Evolutionary conservation across 2,797 vertebrate genomes (phyloP).

Genomic region (Sebastes hubbsi): DNA sequence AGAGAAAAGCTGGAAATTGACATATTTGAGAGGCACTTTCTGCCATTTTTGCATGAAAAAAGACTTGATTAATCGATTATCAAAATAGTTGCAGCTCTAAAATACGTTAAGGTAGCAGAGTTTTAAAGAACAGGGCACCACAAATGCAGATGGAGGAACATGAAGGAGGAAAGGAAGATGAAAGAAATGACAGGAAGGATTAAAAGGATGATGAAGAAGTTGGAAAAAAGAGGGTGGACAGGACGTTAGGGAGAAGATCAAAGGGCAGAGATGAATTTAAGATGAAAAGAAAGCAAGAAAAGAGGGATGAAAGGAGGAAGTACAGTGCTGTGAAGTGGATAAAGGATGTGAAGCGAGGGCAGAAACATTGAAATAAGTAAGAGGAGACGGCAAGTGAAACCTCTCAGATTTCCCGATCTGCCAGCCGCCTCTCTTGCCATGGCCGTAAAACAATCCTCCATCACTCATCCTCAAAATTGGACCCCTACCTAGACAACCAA

Average conservation of each 20-base stretch:
- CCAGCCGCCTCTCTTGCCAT: not conserved
- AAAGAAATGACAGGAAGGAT: not conserved
- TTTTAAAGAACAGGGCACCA: not conserved
- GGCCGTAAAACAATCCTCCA: slow-evolving; percentile 12
- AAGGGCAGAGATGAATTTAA: not conserved
- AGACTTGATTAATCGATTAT: no score
- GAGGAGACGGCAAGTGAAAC: not conserved
- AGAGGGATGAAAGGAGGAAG: not conserved
- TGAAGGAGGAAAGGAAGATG: not conserved
- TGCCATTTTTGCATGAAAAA: no score
- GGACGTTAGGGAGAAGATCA: not conserved
- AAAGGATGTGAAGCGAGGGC: not conserved
- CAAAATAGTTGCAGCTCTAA: no score
- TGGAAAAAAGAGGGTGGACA: not conserved
- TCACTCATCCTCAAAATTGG: slow-evolving; percentile 14
- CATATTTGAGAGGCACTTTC: no score
- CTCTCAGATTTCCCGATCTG: not conserved
- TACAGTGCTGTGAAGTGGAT: not conserved
- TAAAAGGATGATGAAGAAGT: not conserved
- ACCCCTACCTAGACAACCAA: not conserved
- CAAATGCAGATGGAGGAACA: not conserved
- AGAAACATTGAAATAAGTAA: not conserved
- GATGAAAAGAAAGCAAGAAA: not conserved
- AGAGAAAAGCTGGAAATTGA: no score
- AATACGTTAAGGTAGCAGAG: not conserved